Conservation (phyloP, 1,140 invertebrate genomes). For the Temnothorax longispinosus region DNA sequence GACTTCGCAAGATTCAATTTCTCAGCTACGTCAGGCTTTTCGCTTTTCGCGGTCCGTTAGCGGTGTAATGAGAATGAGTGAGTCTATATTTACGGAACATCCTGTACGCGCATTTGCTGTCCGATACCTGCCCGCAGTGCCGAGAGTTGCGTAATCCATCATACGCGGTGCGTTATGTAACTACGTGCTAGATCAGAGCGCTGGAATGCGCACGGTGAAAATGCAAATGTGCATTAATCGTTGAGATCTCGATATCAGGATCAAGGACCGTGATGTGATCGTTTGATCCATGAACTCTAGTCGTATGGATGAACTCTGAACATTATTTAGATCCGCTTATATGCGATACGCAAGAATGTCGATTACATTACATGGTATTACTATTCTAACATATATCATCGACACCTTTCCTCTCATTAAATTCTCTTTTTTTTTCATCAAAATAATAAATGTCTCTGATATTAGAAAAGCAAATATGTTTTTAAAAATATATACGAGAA, state of each 20-base stretch:
- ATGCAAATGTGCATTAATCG: conserved; percentile 63
- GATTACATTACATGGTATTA: neutral
- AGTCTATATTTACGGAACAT: conserved; percentile 46
- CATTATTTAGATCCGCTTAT: neutral
- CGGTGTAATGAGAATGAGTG: conserved; percentile 31
- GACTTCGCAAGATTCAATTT: conserved; percentile 28
- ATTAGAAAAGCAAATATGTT: neutral
- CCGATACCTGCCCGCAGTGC: conserved; percentile 5
- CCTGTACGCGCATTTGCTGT: neutral
- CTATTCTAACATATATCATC: neutral
- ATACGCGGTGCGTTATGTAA: conserved; percentile 66
- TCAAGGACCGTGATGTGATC: conserved; percentile 55
- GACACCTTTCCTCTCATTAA: neutral
- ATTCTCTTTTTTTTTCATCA: neutral
- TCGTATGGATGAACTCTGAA: neutral
- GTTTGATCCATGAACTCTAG: conserved; percentile 26
- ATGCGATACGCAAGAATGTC: neutral
- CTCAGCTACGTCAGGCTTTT: conserved; percentile 2
- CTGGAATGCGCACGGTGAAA: conserved; percentile 63
- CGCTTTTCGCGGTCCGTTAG: conserved; percentile 13
- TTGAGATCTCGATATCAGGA: conserved; percentile 58
- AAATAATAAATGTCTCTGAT: neutral
- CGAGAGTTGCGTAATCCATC: conserved; percentile 64
- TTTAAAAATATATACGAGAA: neutral
- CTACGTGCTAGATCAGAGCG: conserved; percentile 27